Conservation (phyloP, 2,888 invertebrate genomes). For the Drosophila koepferae region DNA sequence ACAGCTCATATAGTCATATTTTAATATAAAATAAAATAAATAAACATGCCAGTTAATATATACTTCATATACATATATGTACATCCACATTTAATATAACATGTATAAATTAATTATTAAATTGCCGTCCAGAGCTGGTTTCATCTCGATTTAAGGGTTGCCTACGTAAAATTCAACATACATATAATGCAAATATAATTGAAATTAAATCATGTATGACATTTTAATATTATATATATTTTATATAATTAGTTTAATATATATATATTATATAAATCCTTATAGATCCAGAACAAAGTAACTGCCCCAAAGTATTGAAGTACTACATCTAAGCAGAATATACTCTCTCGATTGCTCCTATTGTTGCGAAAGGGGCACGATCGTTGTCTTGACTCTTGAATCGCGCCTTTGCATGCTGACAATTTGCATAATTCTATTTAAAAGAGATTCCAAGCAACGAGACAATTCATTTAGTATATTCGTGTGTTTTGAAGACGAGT, state of each 20-base stretch:
- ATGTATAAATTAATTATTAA: not conserved
- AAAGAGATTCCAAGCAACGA: constrained; percentile 2
- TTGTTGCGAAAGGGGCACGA: constrained; percentile 6
- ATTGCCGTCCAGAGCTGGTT: not conserved
- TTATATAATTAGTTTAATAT: too few species aligned
- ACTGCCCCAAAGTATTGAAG: not conserved
- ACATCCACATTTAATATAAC: not conserved
- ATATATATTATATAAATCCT: too few species aligned
- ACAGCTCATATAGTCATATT: not conserved
- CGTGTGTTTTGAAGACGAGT: not conserved
- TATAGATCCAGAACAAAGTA: not conserved
- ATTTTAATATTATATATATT: too few species aligned
- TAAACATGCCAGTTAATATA: not conserved
- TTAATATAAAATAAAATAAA: not conserved
- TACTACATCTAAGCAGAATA: not conserved
- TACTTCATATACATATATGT: not conserved
- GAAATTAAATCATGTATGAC: too few species aligned
- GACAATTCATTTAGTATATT: not conserved
- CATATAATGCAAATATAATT: too few species aligned
- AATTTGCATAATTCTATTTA: constrained; percentile 18
- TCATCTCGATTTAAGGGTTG: not conserved
- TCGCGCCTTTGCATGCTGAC: not conserved
- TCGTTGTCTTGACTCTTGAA: not conserved
- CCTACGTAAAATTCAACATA: not conserved
- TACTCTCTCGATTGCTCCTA: constrained; percentile 14